Evolutionary conservation across 2,888 invertebrate genomes (phyloP).

Genomic region (Ditula angustiorana): DNA sequence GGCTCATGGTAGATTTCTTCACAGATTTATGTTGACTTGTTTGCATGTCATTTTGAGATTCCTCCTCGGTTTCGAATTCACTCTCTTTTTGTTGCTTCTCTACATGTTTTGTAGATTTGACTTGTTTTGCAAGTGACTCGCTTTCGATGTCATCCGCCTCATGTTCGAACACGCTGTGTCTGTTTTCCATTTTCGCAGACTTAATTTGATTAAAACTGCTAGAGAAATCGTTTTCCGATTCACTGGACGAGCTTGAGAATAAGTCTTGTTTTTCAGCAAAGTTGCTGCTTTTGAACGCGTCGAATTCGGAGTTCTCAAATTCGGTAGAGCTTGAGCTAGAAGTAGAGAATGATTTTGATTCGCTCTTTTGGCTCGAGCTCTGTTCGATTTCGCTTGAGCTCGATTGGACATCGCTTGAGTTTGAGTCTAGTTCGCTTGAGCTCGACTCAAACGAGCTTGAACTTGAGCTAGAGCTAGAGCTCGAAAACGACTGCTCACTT

Average conservation of each 20-base stretch:
- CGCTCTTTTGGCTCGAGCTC: not conserved
- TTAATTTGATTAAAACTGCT: no score
- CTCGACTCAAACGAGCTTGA: not conserved
- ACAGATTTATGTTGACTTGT: not conserved
- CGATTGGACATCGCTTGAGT: not conserved
- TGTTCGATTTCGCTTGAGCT: not conserved
- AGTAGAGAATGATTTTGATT: not conserved
- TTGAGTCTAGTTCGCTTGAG: not conserved
- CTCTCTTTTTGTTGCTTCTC: not conserved
- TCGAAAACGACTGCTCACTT: not conserved
- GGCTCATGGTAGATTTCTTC: not conserved
- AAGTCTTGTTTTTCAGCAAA: not conserved
- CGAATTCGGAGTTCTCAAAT: not conserved
- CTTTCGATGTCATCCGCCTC: not conserved
- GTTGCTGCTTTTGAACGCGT: not conserved
- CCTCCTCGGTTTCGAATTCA: not conserved
- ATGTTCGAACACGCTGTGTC: not conserved
- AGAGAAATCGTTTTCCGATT: no score
- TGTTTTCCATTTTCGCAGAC: no score
- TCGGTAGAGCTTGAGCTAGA: conserved; percentile 1
- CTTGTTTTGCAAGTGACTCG: not conserved
- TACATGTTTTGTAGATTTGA: not conserved
- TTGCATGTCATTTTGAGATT: not conserved
- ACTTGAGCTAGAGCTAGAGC: not conserved
- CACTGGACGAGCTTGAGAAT: not conserved